Evolutionary conservation across 1,140 invertebrate species (phyloP), one percentile per base, ranked within the genome.

Genomic region (Cyphomyrmex costatus): DNA sequence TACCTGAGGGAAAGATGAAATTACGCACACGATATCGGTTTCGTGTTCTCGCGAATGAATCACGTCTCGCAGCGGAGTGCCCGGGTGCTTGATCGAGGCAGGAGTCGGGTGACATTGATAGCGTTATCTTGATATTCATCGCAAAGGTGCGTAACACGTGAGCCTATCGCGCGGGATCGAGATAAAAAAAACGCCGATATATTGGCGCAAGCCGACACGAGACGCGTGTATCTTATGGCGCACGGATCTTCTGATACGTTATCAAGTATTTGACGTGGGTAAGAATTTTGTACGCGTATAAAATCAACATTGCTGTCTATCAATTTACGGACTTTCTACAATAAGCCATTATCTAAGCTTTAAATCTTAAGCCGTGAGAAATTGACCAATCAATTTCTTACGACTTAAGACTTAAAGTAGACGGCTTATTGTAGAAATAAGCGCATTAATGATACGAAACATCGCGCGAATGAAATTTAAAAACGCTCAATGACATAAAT

Each of bases 131-230:
- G 79, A 86, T 91, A 77, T 88, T 85, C 73, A 82, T 90, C 80
- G 88, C 60, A 71, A 86, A 87, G 58, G 61, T 68, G 90, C 88
- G 90, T 88, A 91, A 91, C 86, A 78, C 70, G 79, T 79, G 78
- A 80, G 82, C 66, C 36, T 84, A 85, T 86, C 88, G 77, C n/a
- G 10, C n/a, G n/a, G 63, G 49, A 89, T 90, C 86, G 66, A 85
- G 86, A 91, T 92, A 91, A 91, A 77, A 91, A 77, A 61, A 58
- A 21, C 30, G 30, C n/a, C 65, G 49, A 90, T 61, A 82, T 68
- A 89, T 88, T 53, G 68, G 33, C 36, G 36, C 30, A 27, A 73
- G 30, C 24, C 12, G 82, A 61, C 88, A 53, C 63, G 51, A 36
- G 65, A 60, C 77, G 66, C 61, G 83, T 86, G 49, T 82, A 51